Percentiles rank a stretch among this genome's conserved stretches.
These are phyloP conservation scores for Rhineura floridana DNA, from an alignment of 2,113 vertebrate species.

Conservation along the genomic window DNA sequence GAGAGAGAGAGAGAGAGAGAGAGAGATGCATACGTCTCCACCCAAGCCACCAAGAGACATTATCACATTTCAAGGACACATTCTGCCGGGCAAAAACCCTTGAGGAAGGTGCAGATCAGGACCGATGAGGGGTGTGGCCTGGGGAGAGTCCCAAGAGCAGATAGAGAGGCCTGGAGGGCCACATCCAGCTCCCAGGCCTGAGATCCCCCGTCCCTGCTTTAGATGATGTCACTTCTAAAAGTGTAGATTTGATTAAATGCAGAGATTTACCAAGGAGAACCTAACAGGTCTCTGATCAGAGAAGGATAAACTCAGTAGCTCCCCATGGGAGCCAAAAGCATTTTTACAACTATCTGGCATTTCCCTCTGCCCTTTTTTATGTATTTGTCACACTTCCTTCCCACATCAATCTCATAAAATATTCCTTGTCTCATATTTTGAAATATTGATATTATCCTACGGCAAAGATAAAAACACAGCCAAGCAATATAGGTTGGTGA, in stretches of 20 bases:
- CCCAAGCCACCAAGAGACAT: too few relatives aligned
- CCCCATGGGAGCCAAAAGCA: conserved; percentile 46
- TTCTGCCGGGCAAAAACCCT: too few relatives aligned
- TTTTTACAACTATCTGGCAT: conserved; percentile 61
- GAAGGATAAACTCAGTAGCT: conserved; percentile 57
- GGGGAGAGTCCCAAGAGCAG: too few relatives aligned
- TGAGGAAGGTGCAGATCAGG: too few relatives aligned
- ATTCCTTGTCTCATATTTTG: conserved; percentile 71
- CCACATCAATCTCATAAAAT: conserved; percentile 75
- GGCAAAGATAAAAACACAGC: conserved; percentile 77
- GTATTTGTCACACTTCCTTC: conserved; percentile 72
- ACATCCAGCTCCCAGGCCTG: too few relatives aligned
- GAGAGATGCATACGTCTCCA: too few relatives aligned
- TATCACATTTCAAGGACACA: too few relatives aligned
- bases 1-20: too few relatives aligned
- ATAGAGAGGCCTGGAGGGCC: too few relatives aligned
- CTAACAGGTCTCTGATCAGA: conserved; percentile 38
- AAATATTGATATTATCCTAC: conserved; percentile 77
- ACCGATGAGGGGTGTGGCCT: too few relatives aligned
- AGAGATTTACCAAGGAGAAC: conserved; percentile 39
- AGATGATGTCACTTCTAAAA: conserved; percentile 8
- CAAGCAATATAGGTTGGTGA: conserved; percentile 74
- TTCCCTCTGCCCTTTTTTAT: conserved; percentile 71
- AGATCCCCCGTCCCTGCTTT: neutral
- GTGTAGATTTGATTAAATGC: conserved; percentile 45